A percentile compares a stretch with the other conserved stretches of the same genome.
Conservation (phyloP, 2,888 invertebrate species). For the Drosophila niveifrons region DNA sequence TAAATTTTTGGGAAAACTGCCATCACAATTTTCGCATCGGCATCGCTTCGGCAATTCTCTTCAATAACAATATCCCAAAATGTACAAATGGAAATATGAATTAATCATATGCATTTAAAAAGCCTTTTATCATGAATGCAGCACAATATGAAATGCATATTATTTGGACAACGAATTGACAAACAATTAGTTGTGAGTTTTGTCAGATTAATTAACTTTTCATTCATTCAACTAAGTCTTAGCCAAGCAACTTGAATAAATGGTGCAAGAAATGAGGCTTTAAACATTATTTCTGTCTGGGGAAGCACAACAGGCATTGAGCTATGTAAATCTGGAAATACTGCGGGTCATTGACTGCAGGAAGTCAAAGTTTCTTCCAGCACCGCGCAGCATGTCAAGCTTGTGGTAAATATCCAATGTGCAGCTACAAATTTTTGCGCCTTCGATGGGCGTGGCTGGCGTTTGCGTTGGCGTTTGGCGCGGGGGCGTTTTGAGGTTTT, state of each 20-base stretch:
- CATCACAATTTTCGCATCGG: constrained; percentile 2
- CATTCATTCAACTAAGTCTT: neutral
- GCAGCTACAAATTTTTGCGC: constrained; percentile 39
- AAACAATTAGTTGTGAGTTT: neutral
- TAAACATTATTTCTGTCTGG: neutral
- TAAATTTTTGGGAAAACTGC: constrained; percentile 12
- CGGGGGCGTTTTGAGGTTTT: neutral
- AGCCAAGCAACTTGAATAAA: neutral
- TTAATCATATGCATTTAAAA: constrained; percentile 3
- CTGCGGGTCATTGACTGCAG: constrained; percentile 43
- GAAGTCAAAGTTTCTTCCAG: constrained; percentile 22
- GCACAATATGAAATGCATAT: neutral
- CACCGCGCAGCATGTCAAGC: constrained; percentile 12
- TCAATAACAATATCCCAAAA: constrained; percentile 2
- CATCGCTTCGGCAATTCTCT: constrained; percentile 7
- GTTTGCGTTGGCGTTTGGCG: neutral
- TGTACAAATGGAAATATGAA: constrained; percentile 7
- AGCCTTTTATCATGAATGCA: constrained; percentile 2
- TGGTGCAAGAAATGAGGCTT: neutral
- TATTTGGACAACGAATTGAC: neutral
- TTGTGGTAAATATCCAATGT: constrained; percentile 30
- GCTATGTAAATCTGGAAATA: constrained; percentile 9
- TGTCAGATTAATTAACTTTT: neutral
- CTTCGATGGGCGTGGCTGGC: constrained; percentile 10
- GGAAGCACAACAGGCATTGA: neutral